Evolutionary conservation across 2,113 vertebrate genomes (phyloP).

Genomic region (Microcebus lehilahytsara): DNA sequence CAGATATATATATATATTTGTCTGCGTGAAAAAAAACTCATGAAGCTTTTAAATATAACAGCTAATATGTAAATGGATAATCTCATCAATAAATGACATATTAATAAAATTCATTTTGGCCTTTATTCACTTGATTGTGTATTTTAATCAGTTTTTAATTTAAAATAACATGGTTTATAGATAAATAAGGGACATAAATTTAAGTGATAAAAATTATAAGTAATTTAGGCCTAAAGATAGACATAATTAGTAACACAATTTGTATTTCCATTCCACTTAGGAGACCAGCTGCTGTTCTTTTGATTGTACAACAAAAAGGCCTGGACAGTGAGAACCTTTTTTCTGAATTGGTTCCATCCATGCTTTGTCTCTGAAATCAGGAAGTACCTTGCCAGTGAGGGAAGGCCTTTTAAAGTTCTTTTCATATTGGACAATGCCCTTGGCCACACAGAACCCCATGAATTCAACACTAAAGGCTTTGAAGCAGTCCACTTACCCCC

Average conservation of each 20-base stretch:
- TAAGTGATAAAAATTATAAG: not conserved
- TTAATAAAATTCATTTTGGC: not conserved
- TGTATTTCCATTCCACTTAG: not conserved
- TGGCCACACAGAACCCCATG: no score
- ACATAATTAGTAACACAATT: not conserved
- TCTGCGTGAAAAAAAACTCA: not conserved
- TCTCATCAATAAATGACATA: not conserved
- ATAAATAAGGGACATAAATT: not conserved
- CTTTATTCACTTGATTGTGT: not conserved
- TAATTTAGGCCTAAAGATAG: not conserved
- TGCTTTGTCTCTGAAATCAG: no score
- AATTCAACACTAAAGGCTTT: no score
- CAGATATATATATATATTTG: not conserved
- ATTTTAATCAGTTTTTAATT: constrained; percentile 12
- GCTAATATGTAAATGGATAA: not conserved
- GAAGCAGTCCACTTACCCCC: no score
- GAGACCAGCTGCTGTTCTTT: no score
- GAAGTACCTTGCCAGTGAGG: no score
- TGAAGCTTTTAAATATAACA: not conserved
- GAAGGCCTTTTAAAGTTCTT: no score
- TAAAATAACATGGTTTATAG: not conserved
- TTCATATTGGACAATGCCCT: no score
- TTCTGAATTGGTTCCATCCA: no score
- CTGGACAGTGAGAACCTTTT: no score
- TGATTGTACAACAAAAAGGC: no score